A percentile compares a stretch with the other conserved stretches of the same genome.
phyloP scores from a whole-genome alignment of 1,140 invertebrate genomes.

The Aplysia californica region DNA sequence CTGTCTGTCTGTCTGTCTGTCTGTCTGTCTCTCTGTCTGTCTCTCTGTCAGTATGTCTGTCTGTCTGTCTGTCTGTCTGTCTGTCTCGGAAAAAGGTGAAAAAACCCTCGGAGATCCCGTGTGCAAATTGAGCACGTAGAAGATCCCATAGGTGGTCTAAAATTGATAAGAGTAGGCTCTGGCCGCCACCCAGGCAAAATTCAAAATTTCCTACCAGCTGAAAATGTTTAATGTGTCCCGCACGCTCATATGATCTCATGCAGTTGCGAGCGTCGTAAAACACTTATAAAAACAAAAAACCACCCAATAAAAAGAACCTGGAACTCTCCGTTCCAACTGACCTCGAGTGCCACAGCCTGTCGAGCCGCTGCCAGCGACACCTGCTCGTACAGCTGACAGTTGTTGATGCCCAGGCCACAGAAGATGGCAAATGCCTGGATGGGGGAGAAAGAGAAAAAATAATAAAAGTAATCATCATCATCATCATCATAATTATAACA shows the following conservation, averaged over 20 bases:
- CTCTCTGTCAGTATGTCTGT: too few relatives aligned
- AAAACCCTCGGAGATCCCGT: too few relatives aligned
- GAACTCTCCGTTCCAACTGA: conserved; percentile 72
- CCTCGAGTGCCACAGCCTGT: conserved; percentile 94
- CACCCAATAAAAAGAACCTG: too few relatives aligned
- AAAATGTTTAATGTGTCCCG: not conserved
- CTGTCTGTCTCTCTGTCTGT: too few relatives aligned
- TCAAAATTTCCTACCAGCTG: not conserved
- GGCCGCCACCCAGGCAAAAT: not conserved
- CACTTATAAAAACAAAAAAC: not conserved
- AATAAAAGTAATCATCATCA: too few relatives aligned
- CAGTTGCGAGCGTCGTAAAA: not conserved
- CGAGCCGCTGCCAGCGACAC: conserved; percentile 86
- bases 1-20: too few relatives aligned
- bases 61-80: too few relatives aligned
- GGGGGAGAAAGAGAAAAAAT: conserved; percentile 67
- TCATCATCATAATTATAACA: too few relatives aligned
- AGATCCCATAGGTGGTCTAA: too few relatives aligned
- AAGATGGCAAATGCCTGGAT: conserved; percentile 97
- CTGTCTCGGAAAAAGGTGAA: too few relatives aligned
- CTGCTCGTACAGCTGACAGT: conserved; percentile 94
- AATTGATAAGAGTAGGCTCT: not conserved
- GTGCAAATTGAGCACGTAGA: too few relatives aligned
- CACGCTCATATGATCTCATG: not conserved
- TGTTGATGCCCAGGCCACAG: conserved; percentile 95